Conservation (phyloP, 2,113 vertebrate species). For the Catharus minimus region DNA sequence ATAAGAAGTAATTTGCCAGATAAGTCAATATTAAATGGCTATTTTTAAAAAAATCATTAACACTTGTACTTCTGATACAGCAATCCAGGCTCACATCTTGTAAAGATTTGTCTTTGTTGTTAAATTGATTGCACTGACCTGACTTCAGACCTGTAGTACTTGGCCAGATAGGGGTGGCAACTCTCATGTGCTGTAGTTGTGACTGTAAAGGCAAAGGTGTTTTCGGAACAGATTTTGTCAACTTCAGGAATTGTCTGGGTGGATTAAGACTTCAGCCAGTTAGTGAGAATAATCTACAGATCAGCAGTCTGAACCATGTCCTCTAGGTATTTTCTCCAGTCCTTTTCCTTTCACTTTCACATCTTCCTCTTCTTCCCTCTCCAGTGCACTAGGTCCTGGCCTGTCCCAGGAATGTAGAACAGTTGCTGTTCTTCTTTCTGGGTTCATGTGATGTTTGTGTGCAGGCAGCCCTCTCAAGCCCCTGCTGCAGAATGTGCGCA, state of each 20-base stretch:
- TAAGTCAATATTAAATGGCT: background rate
- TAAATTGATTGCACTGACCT: background rate
- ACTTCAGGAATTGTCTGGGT: background rate
- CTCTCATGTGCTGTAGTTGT: background rate
- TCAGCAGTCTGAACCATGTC: background rate
- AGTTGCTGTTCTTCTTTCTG: background rate
- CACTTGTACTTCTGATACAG: background rate
- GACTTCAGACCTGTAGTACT: background rate
- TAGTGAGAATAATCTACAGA: background rate
- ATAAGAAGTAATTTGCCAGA: constrained; percentile 17
- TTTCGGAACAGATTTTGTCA: background rate
- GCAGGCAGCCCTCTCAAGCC: background rate
- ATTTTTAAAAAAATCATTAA: background rate
- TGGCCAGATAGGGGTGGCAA: background rate
- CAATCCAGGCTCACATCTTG: background rate
- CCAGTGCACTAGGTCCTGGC: background rate
- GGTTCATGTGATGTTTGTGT: background rate
- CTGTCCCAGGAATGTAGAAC: background rate
- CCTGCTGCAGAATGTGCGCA: background rate
- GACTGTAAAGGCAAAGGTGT: background rate
- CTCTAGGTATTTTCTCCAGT: background rate
- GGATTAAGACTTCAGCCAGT: background rate
- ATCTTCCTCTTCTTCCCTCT: background rate
- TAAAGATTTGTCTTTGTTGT: background rate
- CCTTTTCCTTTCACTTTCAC: background rate